phyloP scores from a whole-genome alignment of 2,113 vertebrate genomes.

The Riparia riparia region DNA sequence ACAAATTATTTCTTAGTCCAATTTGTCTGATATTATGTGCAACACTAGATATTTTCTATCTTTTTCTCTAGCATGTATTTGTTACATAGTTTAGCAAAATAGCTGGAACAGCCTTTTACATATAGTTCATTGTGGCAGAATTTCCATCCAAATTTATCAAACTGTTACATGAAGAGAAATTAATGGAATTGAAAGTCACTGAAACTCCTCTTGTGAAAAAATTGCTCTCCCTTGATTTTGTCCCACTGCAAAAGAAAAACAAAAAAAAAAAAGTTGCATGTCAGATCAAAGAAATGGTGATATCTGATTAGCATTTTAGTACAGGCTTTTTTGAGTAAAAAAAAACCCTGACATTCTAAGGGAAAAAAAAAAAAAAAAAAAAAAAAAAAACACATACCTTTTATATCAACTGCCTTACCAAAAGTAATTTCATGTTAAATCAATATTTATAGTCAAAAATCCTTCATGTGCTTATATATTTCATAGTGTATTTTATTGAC shows the following conservation, averaged over 20 bases:
- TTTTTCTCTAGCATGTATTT: not conserved
- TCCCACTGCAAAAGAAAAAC: not conserved
- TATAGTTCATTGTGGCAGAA: not conserved
- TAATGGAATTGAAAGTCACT: not conserved
- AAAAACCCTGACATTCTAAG: too few relatives aligned
- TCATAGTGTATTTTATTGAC: not conserved
- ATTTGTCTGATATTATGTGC: not conserved
- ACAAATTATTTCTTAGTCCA: not conserved
- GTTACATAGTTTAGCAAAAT: not conserved
- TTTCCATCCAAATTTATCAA: not conserved
- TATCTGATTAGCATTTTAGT: not conserved
- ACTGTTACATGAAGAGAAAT: not conserved
- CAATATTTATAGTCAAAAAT: not conserved
- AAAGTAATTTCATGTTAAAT: not conserved
- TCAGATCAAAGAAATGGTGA: not conserved
- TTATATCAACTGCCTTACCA: not conserved
- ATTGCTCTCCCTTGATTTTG: not conserved
- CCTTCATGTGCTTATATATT: not conserved
- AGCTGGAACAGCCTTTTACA: not conserved
- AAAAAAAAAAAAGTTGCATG: not conserved
- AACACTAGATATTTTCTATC: not conserved
- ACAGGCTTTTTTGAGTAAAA: not conserved
- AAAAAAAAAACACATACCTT: not conserved
- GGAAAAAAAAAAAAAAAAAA: too few relatives aligned
- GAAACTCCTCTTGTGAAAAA: not conserved